Base-by-base conservation (phyloP, 2,888 invertebrate genomes). In the Fissipunctia ypsillon region DNA sequence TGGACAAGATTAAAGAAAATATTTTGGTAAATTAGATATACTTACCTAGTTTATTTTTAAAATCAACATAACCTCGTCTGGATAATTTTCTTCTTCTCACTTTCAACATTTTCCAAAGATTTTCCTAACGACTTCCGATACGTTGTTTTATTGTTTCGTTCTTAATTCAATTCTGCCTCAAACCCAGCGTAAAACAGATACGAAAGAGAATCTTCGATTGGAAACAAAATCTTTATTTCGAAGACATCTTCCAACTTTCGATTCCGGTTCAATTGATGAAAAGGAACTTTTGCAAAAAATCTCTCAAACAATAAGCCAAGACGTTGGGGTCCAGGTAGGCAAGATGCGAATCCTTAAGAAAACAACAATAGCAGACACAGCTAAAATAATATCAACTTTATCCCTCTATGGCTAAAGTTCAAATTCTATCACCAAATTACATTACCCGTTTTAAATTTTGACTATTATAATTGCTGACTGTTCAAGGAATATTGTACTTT, bases 301-400 rank as follows among this genome's bases (percentile, higher is more conserved):
- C 60, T 87, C 88, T 67, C 87, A 85, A 90, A 94, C 93, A 94
- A 94, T 90, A 87, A 63, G 63, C 87, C 86, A 93, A 93, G 93
- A 91, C 90, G 89, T 90, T 91, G 52, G 81, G 88, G 68, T 87
- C 87, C 95, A 95, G 96, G 96, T 96, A 95, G 86, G 92, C 93
- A 95, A 95, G 95, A 95, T 95, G 94, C 91, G 90, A 92, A 91
- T 91, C 93, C 95, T 94, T 95, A 94, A 95, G 95, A 94, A 94
- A 92, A 84, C 68, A 68, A 80, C 72, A 84, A 85, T 88, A 85
- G 69, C 60, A 19, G 56, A 45, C 45, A 73, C 14, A 22, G 31
- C 31, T 76, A 38, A 65, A 75, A 22, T 4, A 85, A 73, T 66
- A 67, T 73, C 45, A 67, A 77, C 87, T 78, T 75, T 88, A 89